phyloP scores from a whole-genome alignment of 2,888 invertebrate genomes.

The Phaonia tiefii region DNA sequence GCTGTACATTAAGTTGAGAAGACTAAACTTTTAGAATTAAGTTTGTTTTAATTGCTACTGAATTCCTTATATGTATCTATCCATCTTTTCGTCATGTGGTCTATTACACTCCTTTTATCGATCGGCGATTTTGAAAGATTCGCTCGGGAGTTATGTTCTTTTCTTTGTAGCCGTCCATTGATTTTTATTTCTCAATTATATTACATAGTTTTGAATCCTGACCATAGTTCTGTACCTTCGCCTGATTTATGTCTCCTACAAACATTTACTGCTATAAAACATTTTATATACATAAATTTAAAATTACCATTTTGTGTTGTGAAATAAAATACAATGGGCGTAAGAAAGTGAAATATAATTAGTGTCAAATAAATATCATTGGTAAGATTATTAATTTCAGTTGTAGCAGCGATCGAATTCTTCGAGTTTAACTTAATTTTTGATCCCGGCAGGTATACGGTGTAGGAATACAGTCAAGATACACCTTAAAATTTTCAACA shows the following conservation, averaged over 20 bases:
- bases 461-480: too few relatives aligned
- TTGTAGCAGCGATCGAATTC: too few relatives aligned
- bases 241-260: too few relatives aligned
- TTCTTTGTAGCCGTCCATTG: background rate
- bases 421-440: too few relatives aligned
- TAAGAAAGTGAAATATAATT: too few relatives aligned
- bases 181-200: background rate
- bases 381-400: too few relatives aligned
- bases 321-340: conserved; percentile 12
- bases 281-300: too few relatives aligned
- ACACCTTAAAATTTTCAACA: too few relatives aligned
- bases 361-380: too few relatives aligned
- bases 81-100: background rate
- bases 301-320: background rate
- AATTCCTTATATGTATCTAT: conserved; percentile 40
- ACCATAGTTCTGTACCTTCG: background rate
- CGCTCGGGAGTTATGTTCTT: background rate
- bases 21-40: conserved; percentile 58
- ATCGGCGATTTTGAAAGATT: too few relatives aligned
- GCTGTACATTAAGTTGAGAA: conserved; percentile 5
- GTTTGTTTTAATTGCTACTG: conserved; percentile 58
- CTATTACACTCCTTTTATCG: background rate
- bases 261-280: too few relatives aligned
- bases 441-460: too few relatives aligned
- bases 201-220: background rate